These are phyloP conservation scores for Microcebus tavaratra DNA, from an alignment of 2,113 vertebrate genomes.

Conservation along the genomic window DNA sequence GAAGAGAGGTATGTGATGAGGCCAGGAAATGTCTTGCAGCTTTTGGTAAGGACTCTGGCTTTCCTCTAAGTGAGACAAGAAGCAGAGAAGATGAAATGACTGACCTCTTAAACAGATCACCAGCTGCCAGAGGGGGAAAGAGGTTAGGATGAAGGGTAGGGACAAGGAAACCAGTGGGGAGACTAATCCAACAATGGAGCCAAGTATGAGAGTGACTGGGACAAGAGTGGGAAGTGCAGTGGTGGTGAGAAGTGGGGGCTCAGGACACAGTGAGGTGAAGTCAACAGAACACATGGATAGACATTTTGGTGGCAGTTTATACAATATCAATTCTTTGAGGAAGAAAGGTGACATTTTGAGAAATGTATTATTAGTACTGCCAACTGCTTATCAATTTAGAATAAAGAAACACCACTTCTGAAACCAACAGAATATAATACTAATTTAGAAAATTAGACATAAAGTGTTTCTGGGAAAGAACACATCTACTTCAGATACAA, in stretches of 20 bases:
- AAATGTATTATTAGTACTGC: not conserved
- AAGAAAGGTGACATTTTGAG: not conserved
- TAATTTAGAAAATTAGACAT: not conserved
- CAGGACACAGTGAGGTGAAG: not conserved
- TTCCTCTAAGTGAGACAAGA: not conserved
- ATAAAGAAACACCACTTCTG: not conserved
- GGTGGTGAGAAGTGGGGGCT: not conserved
- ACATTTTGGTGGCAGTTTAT: not conserved
- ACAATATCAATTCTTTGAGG: not conserved
- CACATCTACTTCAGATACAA: not conserved
- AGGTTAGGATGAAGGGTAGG: not conserved
- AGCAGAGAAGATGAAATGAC: not conserved
- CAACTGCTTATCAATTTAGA: not conserved
- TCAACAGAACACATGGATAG: rapidly evolving
- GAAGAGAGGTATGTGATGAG: not conserved
- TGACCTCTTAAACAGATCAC: not conserved
- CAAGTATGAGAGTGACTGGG: no score
- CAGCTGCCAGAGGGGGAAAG: not conserved
- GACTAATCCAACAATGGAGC: not conserved
- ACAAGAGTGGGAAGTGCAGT: no score
- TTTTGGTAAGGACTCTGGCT: not conserved
- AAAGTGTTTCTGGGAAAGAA: not conserved
- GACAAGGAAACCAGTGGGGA: no score
- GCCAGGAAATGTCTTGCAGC: not conserved
- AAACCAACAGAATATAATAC: not conserved